Evolutionary conservation across 1,140 invertebrate genomes (phyloP).

Genomic region (Brachionus paranguensis): DNA sequence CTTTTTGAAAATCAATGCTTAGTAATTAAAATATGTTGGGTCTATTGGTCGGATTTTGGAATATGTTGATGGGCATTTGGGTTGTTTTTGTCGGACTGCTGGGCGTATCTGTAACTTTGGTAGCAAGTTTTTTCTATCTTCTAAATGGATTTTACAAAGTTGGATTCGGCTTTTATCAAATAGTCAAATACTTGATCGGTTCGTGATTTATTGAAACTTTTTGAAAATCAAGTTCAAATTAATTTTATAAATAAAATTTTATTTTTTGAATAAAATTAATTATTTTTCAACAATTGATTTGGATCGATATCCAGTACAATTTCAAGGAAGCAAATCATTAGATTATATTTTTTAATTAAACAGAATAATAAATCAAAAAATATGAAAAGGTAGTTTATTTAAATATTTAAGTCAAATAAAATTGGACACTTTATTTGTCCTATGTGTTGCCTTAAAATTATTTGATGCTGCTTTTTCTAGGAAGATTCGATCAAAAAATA

Average conservation of each 20-base stretch:
- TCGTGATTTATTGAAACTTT: not conserved
- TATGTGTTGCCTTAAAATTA: no score
- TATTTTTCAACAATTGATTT: not conserved
- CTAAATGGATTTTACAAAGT: conserved; percentile 24
- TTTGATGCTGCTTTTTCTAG: no score
- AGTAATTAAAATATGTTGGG: not conserved
- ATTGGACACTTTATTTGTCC: no score
- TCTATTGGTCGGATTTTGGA: conserved; percentile 12
- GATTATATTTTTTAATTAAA: not conserved
- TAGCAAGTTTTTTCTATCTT: not conserved
- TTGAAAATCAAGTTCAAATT: not conserved
- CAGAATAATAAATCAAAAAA: no score
- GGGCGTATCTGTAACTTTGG: not conserved
- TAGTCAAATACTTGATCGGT: not conserved
- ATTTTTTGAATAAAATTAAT: not conserved
- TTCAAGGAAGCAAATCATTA: no score
- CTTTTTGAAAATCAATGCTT: not conserved
- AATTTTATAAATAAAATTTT: not conserved
- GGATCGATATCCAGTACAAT: not conserved
- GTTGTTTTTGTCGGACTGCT: conserved; percentile 2
- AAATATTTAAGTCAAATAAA: no score
- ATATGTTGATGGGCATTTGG: conserved; percentile 5
- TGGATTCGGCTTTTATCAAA: conserved; percentile 2
- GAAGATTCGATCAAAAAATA: no score
- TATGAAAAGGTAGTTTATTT: no score